Base-by-base conservation (phyloP, 2,113 vertebrate genomes). In the Sarotherodon lohbergeri region DNA sequence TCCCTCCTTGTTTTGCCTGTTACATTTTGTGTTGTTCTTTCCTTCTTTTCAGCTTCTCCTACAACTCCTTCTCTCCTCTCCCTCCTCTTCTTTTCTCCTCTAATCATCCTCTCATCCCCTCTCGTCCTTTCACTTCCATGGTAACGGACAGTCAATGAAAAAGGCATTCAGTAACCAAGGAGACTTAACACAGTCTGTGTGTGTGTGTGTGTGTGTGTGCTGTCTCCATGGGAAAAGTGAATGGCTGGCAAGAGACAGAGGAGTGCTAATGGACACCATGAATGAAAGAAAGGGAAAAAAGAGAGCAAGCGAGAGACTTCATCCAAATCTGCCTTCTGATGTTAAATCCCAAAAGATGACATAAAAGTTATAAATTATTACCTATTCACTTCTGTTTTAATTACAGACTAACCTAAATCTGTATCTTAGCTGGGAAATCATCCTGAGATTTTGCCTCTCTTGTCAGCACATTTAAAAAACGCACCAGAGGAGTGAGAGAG, bases 81-180 rank as follows among this genome's bases (percentile, higher is more conserved):
- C 81, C 81, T 22, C 29, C 81, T 82, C 57, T n/a, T 50, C 61
- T 39, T 80, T 34, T 32, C 81, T 80, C 81, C 80, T 68, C 80
- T 84, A 86, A 83, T 90, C 89, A 85, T 80, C 88, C 84, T 55
- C 85, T 86, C 80, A 61, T 86, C 88, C 87, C 76, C 86, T 81
- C 84, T 61, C 12, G 36, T 90, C 85, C 73, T 90, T 94, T 94
- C 91, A 92, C 92, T 84, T 86, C 94, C 93, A 93, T 92, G 91
- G 94, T 80, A 94, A 94, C 94, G 52, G 87, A 90, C 85, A 90
- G 90, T 93, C 92, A 90, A 93, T 93, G 92, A 92, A 92, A 94
- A 92, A 93, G 90, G 87, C 91, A 94, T 93, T 90, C 87, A 55
- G 93, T 93, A 87, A 86, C 92, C 93, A 90, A 16, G 91, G 91